Conservation (phyloP, 2,113 vertebrate genomes). For the Synodontis membranacea region DNA sequence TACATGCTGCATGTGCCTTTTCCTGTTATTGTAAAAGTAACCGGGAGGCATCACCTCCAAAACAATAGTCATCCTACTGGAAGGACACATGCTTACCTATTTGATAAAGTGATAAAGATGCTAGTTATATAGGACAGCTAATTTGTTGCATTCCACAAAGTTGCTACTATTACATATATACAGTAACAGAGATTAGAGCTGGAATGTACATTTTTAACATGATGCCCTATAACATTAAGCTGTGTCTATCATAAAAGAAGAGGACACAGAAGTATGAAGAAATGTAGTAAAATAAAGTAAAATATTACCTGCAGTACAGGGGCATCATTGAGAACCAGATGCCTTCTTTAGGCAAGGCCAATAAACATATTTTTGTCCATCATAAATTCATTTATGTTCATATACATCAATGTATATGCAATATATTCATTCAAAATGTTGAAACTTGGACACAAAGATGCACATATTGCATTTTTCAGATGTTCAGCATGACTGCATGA, state of each 20-base stretch:
- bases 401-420: no score
- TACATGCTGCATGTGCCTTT: slow-evolving; percentile 21
- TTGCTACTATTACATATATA: neutral
- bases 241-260: neutral
- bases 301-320: neutral
- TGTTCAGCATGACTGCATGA: neutral
- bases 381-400: no score
- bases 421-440: neutral
- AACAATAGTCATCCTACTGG: slow-evolving; percentile 26
- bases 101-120: neutral
- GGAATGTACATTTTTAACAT: neutral
- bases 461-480: neutral
- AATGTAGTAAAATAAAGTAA: neutral
- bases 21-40: slow-evolving; percentile 36
- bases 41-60: slow-evolving; percentile 9
- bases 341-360: neutral
- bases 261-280: no score
- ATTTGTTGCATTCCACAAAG: neutral
- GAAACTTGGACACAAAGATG: neutral
- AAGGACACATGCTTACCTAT: slow-evolving; percentile 21
- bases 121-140: neutral
- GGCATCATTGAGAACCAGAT: neutral
- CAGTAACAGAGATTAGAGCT: neutral
- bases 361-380: neutral
- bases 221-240: neutral